Conservation (phyloP, 2,797 vertebrate species). For the Pangasius mekongensis region DNA sequence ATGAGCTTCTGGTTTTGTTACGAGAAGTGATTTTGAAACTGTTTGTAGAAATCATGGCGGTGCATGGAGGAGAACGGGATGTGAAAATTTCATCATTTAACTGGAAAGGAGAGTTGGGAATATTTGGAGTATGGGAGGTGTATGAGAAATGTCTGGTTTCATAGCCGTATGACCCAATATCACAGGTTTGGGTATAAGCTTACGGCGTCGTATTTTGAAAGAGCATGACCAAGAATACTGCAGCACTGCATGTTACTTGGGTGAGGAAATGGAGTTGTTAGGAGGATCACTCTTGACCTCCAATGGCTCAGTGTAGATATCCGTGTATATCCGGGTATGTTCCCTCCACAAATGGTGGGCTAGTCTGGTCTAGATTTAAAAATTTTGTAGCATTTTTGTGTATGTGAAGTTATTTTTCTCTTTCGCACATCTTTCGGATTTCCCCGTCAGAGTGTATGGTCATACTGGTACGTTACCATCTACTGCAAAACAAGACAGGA, state of each 20-base stretch:
- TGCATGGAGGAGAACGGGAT: neutral
- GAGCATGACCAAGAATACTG: neutral
- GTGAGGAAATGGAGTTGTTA: neutral
- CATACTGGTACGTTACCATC: neutral
- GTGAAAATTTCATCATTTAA: neutral
- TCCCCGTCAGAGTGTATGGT: neutral
- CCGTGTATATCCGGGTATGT: neutral
- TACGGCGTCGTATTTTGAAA: neutral
- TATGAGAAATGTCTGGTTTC: neutral
- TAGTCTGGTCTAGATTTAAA: neutral
- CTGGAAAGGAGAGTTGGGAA: neutral
- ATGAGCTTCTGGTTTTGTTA: neutral
- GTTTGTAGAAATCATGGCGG: neutral
- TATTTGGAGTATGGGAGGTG: neutral
- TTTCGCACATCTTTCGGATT: neutral
- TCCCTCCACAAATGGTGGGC: neutral
- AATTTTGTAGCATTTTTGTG: neutral
- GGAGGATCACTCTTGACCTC: neutral
- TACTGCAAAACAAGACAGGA: neutral
- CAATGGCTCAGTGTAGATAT: neutral
- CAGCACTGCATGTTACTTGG: neutral
- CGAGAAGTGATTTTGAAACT: neutral
- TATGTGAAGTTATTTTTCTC: neutral
- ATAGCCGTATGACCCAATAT: neutral
- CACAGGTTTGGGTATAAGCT: neutral